Percentiles rank a stretch among this genome's conserved stretches.
Evolutionary conservation across 2,797 vertebrate genomes (phyloP).

Genomic region (Enteromius afrohamiltoni): DNA sequence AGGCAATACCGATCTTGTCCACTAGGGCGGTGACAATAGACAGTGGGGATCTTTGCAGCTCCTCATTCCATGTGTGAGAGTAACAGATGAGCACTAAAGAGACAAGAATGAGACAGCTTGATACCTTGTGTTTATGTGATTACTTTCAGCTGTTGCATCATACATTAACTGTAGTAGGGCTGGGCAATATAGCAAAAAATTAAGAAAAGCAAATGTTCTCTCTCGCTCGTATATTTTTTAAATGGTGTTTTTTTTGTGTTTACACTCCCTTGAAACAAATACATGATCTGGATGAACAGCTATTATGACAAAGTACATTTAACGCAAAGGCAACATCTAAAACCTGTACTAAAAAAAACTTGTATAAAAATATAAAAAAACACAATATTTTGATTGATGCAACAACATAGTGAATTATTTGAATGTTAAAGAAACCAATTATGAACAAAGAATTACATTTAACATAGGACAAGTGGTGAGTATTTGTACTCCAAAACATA

Average conservation of each 20-base stretch:
- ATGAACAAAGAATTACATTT: background rate
- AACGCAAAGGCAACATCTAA: background rate
- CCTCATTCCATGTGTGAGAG: conserved; percentile 85
- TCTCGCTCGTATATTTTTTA: too few relatives aligned
- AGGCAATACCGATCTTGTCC: conserved; percentile 91
- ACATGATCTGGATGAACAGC: background rate
- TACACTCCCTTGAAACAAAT: background rate
- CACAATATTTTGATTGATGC: background rate
- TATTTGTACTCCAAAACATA: background rate
- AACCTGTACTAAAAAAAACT: background rate
- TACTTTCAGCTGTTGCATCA: background rate
- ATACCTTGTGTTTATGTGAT: background rate
- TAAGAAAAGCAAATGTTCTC: too few relatives aligned
- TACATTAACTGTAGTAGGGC: background rate
- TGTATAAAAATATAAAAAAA: background rate
- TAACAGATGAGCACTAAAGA: conserved; percentile 93
- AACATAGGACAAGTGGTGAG: background rate
- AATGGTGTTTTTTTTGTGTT: background rate
- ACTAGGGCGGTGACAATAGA: conserved; percentile 97
- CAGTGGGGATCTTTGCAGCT: conserved; percentile 83
- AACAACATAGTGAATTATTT: background rate
- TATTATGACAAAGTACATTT: background rate
- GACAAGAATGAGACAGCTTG: conserved; percentile 29
- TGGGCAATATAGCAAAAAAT: background rate
- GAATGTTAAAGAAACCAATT: background rate